Conservation (phyloP, 2,888 invertebrate genomes). For the Orthosia gracilis region DNA sequence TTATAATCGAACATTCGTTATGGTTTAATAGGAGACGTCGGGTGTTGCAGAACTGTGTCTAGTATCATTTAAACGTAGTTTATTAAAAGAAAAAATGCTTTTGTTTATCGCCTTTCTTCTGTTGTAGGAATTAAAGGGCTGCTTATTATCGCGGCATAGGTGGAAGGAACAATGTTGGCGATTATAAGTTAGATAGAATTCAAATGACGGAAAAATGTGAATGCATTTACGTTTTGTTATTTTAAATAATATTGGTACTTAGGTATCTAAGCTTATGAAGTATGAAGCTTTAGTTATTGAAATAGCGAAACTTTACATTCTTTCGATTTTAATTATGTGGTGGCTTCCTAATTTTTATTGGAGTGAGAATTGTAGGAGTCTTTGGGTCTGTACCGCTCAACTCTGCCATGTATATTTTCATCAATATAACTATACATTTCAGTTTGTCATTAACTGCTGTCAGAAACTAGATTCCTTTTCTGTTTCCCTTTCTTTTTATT, state of each 20-base stretch:
- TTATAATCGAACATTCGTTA: conserved; percentile 31
- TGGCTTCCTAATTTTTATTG: neutral
- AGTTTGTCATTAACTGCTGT: neutral
- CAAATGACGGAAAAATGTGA: neutral
- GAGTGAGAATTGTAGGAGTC: neutral
- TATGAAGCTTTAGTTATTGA: neutral
- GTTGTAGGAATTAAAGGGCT: conserved; percentile 22
- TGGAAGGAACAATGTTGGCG: neutral
- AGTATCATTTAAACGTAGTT: conserved; percentile 11
- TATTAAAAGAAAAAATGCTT: conserved; percentile 31
- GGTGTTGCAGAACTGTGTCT: conserved; percentile 38
- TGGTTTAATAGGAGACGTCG: conserved; percentile 24
- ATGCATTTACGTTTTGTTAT: neutral
- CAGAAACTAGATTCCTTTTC: neutral
- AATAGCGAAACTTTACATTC: too few species aligned
- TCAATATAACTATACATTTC: neutral
- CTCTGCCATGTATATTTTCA: neutral
- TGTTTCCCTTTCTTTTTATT: neutral
- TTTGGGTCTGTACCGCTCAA: neutral
- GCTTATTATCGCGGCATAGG: conserved; percentile 26
- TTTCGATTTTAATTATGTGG: neutral
- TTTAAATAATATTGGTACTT: neutral
- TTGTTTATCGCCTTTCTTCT: conserved; percentile 28
- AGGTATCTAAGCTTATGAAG: neutral
- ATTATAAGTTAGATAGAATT: neutral